These are phyloP conservation scores for Phyllotreta cruciferae DNA, from an alignment of 2,888 invertebrate species.

Conservation along the genomic window DNA sequence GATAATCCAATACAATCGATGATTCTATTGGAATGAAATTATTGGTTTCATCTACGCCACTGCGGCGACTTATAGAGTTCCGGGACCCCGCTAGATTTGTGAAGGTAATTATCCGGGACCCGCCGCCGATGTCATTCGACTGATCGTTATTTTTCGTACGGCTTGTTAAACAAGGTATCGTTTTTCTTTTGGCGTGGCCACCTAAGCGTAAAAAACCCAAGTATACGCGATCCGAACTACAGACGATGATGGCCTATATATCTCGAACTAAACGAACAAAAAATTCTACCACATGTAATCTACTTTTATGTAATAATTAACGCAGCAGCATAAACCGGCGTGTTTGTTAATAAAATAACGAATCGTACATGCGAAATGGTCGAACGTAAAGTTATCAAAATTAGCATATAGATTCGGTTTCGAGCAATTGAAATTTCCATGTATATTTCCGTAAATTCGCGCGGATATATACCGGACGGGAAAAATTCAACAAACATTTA, in stretches of 20 bases:
- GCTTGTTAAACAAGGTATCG: constrained; percentile 27
- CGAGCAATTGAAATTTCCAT: too few species aligned
- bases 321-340: too few species aligned
- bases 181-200: constrained; percentile 18
- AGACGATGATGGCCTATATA: background rate
- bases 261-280: background rate
- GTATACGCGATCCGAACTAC: background rate
- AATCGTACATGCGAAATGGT: too few species aligned
- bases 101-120: constrained; percentile 20
- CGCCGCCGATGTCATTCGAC: constrained; percentile 11
- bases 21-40: too few species aligned
- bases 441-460: too few species aligned
- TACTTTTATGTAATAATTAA: too few species aligned
- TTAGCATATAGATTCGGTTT: too few species aligned
- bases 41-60: background rate
- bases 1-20: too few species aligned
- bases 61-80: background rate
- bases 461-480: too few species aligned
- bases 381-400: too few species aligned
- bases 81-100: constrained; percentile 2
- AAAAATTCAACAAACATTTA: constrained; percentile 25
- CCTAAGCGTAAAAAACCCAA: constrained; percentile 16
- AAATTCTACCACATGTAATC: too few species aligned
- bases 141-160: constrained; percentile 26
- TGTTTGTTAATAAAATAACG: too few species aligned